Base-by-base conservation (phyloP, 1,140 invertebrate genomes). In the Hermetia illucens region DNA sequence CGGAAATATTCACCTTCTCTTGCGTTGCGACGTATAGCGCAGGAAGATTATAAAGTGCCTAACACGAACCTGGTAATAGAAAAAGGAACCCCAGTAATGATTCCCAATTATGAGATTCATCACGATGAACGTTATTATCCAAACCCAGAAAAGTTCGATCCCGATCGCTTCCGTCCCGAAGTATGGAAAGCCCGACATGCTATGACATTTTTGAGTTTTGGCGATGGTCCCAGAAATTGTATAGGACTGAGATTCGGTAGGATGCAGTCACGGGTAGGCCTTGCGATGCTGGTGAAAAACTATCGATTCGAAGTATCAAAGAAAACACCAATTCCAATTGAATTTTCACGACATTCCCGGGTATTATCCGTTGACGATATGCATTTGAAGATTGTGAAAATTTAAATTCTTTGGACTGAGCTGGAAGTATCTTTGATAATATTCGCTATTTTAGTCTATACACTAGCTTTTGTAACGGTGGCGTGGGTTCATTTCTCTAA, bases 201-300 rank as follows among this genome's bases (percentile, higher is more conserved):
- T 10, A 19, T 9, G 18, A 5, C 33, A 9, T 34, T 19, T 21
- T 4, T 34, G 5, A 5, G 17, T 4, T 34, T 34, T 15, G 18
- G 33, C 10, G 33, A 16, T 8, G 33, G 33, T 8, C 8, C 8
- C 4, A 5, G 33, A 16, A 34, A 8, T 19, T 79, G 77, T 46
- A 70, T 79, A 39, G 75, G 72, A 63, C 51, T 44, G 38, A 37
- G 63, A 15, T 68, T 66, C 46, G 64, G n/a, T n/a, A n/a, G n/a
- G n/a, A n/a, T n/a, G n/a, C n/a, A n/a, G n/a, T n/a, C 73, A 39
- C 62, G 66, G 0, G 36, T 68, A n/a, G n/a, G n/a, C n/a, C n/a
- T n/a, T n/a, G n/a, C n/a, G n/a, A n/a, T n/a, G n/a, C 1, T 69
- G 64, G 38, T 63, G 61, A 1, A 55, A 79, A 9, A 74, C 79